A percentile compares a stretch with the other conserved stretches of the same genome.
Evolutionary conservation across 2,888 invertebrate species (phyloP).

Genomic region (Dendrolimus pini): DNA sequence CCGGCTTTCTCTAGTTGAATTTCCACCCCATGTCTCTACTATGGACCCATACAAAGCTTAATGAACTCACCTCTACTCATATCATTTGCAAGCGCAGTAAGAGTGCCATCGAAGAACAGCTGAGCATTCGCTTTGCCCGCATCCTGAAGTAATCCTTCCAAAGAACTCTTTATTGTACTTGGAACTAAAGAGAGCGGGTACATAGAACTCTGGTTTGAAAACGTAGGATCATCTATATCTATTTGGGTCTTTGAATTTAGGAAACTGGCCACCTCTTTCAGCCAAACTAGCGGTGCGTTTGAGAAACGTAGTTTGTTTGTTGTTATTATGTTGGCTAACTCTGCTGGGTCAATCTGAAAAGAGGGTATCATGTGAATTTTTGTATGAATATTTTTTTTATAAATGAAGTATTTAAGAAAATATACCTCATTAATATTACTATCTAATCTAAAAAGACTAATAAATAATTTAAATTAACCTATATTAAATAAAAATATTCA

Average conservation of each 20-base stretch:
- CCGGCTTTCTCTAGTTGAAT: too few relatives aligned
- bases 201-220: constrained; percentile 68
- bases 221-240: constrained; percentile 79
- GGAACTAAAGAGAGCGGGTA: constrained; percentile 77
- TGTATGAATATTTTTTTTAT: too few relatives aligned
- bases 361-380: neutral
- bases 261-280: constrained; percentile 81
- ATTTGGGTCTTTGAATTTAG: constrained; percentile 78
- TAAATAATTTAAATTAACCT: too few relatives aligned
- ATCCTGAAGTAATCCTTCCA: constrained; percentile 72
- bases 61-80: constrained; percentile 78
- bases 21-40: too few relatives aligned
- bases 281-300: constrained; percentile 81
- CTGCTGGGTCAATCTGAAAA: constrained; percentile 78
- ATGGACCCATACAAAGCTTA: too few relatives aligned
- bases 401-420: too few relatives aligned
- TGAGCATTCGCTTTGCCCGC: constrained; percentile 79
- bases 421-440: too few relatives aligned
- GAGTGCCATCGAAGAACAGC: constrained; percentile 82
- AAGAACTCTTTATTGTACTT: constrained; percentile 46
- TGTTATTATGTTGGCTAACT: constrained; percentile 65
- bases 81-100: constrained; percentile 83
- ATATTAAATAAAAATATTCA: too few relatives aligned
- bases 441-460: too few relatives aligned
- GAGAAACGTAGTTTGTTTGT: constrained; percentile 80